Evolutionary conservation across 2,888 invertebrate genomes (phyloP).

Genomic region (Spodoptera picta): DNA sequence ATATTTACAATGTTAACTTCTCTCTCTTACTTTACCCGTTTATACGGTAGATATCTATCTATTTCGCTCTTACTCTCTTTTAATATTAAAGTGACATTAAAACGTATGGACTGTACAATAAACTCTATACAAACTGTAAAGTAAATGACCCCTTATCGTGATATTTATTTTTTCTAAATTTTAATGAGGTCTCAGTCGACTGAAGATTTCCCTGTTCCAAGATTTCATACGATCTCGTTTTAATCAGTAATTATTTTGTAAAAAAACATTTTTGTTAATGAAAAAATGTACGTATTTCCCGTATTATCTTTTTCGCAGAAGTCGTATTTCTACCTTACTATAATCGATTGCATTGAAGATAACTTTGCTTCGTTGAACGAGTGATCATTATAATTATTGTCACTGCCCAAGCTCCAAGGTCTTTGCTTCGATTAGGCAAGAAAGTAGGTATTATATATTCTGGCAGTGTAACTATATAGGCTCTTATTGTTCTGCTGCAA

Average conservation of each 20-base stretch:
- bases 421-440: too few species aligned
- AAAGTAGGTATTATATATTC: too few species aligned
- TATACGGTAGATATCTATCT: slow-evolving; percentile 2
- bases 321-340: too few species aligned
- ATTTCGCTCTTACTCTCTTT: slow-evolving; percentile 25
- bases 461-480: too few species aligned
- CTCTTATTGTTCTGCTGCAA: too few species aligned
- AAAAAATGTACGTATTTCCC: too few species aligned
- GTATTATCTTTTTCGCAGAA: too few species aligned
- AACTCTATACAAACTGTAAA: slow-evolving; percentile 14
- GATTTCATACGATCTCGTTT: slow-evolving; percentile 1
- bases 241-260: neutral
- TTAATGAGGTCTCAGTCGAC: slow-evolving; percentile 27
- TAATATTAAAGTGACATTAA: slow-evolving; percentile 40
- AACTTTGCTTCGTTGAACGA: too few species aligned
- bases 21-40: neutral
- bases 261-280: neutral
- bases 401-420: too few species aligned
- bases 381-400: too few species aligned
- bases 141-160: slow-evolving; percentile 60
- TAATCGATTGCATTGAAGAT: too few species aligned
- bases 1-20: neutral
- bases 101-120: slow-evolving; percentile 15
- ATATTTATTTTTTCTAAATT: slow-evolving; percentile 36
- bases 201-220: slow-evolving; percentile 9